phyloP scores from a whole-genome alignment of 2,888 invertebrate species.

The Epinotia brunnichana region DNA sequence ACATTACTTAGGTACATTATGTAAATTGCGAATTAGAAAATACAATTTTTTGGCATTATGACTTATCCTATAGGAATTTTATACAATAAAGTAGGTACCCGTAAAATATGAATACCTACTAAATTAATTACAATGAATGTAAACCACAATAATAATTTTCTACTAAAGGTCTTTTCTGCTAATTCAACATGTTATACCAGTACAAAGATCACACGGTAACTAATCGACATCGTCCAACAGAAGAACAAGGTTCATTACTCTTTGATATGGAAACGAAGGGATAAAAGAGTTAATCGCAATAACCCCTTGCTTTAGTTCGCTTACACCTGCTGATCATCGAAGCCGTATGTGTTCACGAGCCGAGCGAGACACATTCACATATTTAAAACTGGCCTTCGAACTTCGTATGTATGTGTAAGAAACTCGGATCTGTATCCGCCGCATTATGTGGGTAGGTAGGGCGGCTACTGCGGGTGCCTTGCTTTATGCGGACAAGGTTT shows the following conservation, averaged over 20 bases:
- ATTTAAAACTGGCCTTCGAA: conserved; percentile 80
- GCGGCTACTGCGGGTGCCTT: conserved; percentile 79
- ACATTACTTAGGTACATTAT: not conserved
- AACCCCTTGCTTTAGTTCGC: conserved; percentile 82
- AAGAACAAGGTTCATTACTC: conserved; percentile 83
- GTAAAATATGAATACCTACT: not conserved
- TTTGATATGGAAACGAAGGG: conserved; percentile 83
- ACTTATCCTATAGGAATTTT: not conserved
- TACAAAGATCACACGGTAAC: conserved; percentile 74
- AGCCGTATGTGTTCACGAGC: conserved; percentile 79
- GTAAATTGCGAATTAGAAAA: conserved; percentile 26
- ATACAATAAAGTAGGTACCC: not conserved
- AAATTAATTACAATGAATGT: too few relatives aligned
- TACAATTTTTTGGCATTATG: not conserved
- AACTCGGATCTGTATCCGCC: conserved; percentile 82
- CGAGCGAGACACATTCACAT: conserved; percentile 69
- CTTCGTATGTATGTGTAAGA: conserved; percentile 77
- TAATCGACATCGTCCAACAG: conserved; percentile 76
- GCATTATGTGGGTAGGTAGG: conserved; percentile 81
- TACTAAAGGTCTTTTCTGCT: not conserved
- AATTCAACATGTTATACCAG: conserved; percentile 22
- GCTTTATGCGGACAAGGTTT: conserved; percentile 73
- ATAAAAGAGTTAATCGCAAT: conserved; percentile 84
- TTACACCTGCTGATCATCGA: conserved; percentile 84
- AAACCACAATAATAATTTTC: not conserved